A percentile compares a stretch with the other conserved stretches of the same genome.
These are phyloP conservation scores for Scaptomyza pallida DNA, from an alignment of 1,140 invertebrate species.

Conservation along the genomic window DNA sequence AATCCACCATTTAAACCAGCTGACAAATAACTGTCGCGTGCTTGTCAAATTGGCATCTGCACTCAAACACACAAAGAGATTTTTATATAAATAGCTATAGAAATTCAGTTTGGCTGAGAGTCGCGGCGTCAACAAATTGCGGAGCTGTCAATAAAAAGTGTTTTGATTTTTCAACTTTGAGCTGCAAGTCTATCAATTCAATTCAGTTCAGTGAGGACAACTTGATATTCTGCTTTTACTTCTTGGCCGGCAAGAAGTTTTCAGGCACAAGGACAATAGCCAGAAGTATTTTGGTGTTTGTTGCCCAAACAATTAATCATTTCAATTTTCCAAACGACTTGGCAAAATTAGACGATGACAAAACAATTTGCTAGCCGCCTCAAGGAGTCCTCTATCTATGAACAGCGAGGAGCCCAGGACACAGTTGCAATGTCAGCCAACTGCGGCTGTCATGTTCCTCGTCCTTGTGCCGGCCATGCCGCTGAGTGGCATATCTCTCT, in stretches of 20 bases:
- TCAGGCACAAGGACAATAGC: conserved; percentile 34
- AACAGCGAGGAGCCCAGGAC: conserved; percentile 10
- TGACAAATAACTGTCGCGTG: conserved; percentile 55
- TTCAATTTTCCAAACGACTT: conserved; percentile 72
- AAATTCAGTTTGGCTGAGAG: not conserved
- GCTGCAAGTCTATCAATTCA: conserved; percentile 52
- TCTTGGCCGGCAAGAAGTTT: no score
- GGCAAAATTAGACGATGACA: conserved; percentile 46
- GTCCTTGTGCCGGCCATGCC: conserved; percentile 9
- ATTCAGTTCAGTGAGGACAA: conserved; percentile 7
- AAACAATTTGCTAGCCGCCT: conserved; percentile 49
- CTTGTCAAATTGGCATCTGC: conserved; percentile 36
- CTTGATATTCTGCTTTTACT: conserved; percentile 20
- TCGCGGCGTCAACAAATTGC: conserved; percentile 33
- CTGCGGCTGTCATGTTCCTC: conserved; percentile 40
- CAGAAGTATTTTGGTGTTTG: conserved; percentile 13
- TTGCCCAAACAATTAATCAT: conserved; percentile 66
- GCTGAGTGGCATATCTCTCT: conserved; percentile 21
- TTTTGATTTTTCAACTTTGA: conserved; percentile 58
- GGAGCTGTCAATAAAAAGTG: conserved; percentile 54
- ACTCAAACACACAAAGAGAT: not conserved
- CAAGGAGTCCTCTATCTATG: no score
- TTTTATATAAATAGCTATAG: not conserved
- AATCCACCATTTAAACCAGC: conserved; percentile 8
- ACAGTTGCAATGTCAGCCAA: conserved; percentile 58